Conservation (phyloP, 2,888 invertebrate genomes). For the Parochlus steinenii region DNA sequence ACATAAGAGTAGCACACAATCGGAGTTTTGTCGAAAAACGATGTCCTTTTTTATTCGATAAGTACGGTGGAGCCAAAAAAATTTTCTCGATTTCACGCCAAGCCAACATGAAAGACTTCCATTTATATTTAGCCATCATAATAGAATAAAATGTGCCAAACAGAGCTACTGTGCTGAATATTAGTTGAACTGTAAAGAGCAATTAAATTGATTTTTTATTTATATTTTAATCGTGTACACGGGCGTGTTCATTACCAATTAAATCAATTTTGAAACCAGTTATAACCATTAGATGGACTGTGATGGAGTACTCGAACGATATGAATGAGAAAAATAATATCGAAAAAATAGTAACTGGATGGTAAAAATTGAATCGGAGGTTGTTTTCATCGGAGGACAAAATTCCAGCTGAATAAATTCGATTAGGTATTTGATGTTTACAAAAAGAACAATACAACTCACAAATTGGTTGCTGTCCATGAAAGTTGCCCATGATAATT, state of each 20-base stretch:
- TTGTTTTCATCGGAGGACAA: slow-evolving; percentile 1
- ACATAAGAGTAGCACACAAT: not conserved
- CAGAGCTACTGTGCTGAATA: no score
- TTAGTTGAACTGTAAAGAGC: no score
- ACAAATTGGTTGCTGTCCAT: no score
- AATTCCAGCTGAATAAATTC: no score
- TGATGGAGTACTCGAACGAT: not conserved
- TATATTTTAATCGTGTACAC: no score
- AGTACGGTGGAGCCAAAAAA: slow-evolving; percentile 6
- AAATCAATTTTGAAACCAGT: slow-evolving; percentile 2
- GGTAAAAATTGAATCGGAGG: slow-evolving; percentile 2
- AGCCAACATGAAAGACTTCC: not conserved
- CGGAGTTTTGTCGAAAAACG: slow-evolving; percentile 1
- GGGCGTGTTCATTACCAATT: no score
- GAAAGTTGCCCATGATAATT: no score
- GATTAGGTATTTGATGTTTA: no score
- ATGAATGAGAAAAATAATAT: slow-evolving; percentile 1
- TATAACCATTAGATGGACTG: not conserved
- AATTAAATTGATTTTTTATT: not conserved
- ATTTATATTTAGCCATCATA: slow-evolving; percentile 2
- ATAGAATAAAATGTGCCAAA: slow-evolving; percentile 8
- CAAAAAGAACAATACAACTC: no score
- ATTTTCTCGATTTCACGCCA: slow-evolving; percentile 1
- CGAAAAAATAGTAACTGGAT: slow-evolving; percentile 7
- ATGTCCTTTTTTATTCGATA: slow-evolving; percentile 4